These are phyloP conservation scores for Lepidotrigona ventralis DNA, from an alignment of 1,140 invertebrate species.

Conservation along the genomic window DNA sequence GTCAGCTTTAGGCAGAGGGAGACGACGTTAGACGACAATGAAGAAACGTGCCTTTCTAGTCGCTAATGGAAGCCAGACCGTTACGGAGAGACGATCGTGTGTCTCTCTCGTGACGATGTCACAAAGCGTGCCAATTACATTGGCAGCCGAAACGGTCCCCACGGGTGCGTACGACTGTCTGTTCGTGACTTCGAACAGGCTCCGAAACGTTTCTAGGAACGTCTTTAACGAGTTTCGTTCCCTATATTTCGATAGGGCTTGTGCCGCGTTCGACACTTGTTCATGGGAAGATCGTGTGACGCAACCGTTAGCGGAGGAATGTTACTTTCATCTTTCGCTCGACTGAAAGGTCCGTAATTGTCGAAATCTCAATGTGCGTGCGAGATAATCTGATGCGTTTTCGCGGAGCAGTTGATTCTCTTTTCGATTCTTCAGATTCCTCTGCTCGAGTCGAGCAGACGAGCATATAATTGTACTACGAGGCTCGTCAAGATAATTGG, in stretches of 20 bases:
- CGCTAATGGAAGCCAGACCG: constrained; percentile 35
- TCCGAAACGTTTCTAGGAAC: background rate
- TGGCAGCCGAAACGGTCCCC: constrained; percentile 44
- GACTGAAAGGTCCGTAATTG: background rate
- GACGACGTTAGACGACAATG: background rate
- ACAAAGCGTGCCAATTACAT: constrained; percentile 48
- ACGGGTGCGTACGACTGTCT: constrained; percentile 25
- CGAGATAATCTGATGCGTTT: background rate
- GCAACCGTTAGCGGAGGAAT: background rate
- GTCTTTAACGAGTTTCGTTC: constrained; percentile 32
- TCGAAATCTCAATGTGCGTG: background rate
- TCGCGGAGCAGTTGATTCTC: background rate
- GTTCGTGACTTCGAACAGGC: constrained; percentile 37
- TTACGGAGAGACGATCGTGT: constrained; percentile 10
- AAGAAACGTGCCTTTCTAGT: constrained; percentile 4
- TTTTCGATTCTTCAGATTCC: background rate
- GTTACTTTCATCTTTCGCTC: background rate
- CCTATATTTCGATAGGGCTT: background rate
- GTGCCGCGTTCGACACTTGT: background rate
- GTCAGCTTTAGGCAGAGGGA: background rate
- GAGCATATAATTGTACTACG: background rate
- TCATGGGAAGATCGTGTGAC: background rate
- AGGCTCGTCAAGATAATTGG: background rate
- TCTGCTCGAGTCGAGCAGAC: background rate
- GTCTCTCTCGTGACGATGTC: constrained; percentile 25